These are phyloP conservation scores for Bufo gargarizans DNA, from an alignment of 2,113 vertebrate genomes.

Conservation along the genomic window DNA sequence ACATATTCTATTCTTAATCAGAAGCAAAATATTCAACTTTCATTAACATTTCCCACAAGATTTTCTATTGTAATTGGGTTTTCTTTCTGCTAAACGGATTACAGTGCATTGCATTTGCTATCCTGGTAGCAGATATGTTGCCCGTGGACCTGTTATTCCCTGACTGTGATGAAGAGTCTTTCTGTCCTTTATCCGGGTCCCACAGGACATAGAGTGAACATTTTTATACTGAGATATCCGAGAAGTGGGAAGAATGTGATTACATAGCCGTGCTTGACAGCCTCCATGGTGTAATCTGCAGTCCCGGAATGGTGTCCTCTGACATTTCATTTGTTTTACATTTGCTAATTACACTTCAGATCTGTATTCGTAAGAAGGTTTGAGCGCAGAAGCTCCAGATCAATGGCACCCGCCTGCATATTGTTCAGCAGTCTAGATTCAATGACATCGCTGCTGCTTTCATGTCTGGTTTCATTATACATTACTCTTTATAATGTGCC, in stretches of 20 bases:
- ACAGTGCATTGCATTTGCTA: not conserved
- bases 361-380: not conserved
- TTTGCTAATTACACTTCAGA: conserved; percentile 31
- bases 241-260: conserved; percentile 65
- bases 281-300: conserved; percentile 38
- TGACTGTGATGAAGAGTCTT: conserved; percentile 1
- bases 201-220: conserved; percentile 40
- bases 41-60: conserved; percentile 18
- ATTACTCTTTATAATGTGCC: conserved; percentile 17
- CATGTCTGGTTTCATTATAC: conserved; percentile 3
- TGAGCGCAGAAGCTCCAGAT: not conserved
- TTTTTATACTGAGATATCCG: conserved; percentile 61
- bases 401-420: conserved; percentile 17
- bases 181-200: conserved; percentile 53
- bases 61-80: conserved; percentile 41
- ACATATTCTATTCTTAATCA: conserved; percentile 16
- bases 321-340: conserved; percentile 14
- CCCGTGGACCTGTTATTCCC: conserved; percentile 19
- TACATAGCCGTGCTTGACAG: conserved; percentile 58
- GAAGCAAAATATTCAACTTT: conserved; percentile 25
- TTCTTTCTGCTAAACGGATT: conserved; percentile 20
- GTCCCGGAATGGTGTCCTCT: not conserved
- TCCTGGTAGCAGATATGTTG: conserved; percentile 9
- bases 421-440: not conserved
- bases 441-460: not conserved